Evolutionary conservation across 92 coral and sea anemone species (phyloP), one percentile per base, ranked within the genome.

Genomic region (Nematostella vectensis): DNA sequence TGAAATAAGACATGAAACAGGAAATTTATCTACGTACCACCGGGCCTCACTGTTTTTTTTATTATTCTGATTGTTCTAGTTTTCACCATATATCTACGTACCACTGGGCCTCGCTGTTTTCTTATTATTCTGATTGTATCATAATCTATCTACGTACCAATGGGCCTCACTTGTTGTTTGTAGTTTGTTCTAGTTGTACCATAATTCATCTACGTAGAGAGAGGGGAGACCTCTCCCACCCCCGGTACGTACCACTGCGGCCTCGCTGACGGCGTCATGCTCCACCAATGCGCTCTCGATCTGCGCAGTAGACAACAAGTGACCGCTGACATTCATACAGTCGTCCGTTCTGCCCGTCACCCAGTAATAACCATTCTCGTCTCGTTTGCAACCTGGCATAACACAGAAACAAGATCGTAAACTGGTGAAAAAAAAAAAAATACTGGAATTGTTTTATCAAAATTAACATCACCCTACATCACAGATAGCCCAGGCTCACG

Each of bases 291-390:
- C 97, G 24, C 91, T 89, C 60, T 89, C 97, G 44, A 89, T 72
- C 79, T 89, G 95, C 31, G 97, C 97, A 13, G 97, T 89, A 21
- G 96, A 87, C 66, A 89, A 54, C 28, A 89, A 57, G 70, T 89
- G 97, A 42, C 97, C 97, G 1, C 95, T 73, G 23, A 89, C 97
- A 68, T 89, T 89, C 97, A 89, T 89, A 47, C 97, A 89, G 69
- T 89, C 97, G 64, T 89, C 97, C 13, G 94, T 88, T 31, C 97
- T 72, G 16, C 97, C 97, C 39, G 94, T 88, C 53, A 89, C 77
- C 97, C 97, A 89, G 76, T 80, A 85, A 56, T 86, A 81, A 16
- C 97, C 97, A 70, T 89, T 60, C 50, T 66, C 66, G 56, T 89
- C 97, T 9, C 97, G 89, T 47, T 60, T 71, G 45, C 95, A 88